phyloP scores from a whole-genome alignment of 2,888 invertebrate genomes.

The Erebia aethiops region DNA sequence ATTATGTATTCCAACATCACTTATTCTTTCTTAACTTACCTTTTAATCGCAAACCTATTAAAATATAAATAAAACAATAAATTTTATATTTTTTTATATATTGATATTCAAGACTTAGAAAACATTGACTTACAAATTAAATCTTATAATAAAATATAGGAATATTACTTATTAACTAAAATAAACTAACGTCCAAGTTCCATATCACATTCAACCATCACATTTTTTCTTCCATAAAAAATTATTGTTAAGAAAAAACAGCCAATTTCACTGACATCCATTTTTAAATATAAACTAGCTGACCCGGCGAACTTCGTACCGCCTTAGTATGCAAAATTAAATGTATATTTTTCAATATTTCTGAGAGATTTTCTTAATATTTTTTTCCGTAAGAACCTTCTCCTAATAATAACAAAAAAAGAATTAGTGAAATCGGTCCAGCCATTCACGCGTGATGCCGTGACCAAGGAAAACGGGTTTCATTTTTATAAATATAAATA shows the following conservation, averaged over 20 bases:
- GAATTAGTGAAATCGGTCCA: too few species aligned
- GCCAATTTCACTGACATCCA: not conserved
- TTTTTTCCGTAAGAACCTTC: too few species aligned
- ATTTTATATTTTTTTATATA: slow-evolving; percentile 47
- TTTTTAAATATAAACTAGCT: too few species aligned
- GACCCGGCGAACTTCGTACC: too few species aligned
- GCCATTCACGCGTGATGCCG: too few species aligned
- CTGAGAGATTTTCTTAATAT: too few species aligned
- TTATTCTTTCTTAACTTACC: not conserved
- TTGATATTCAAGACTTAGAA: slow-evolving; percentile 71
- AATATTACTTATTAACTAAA: slow-evolving; percentile 55
- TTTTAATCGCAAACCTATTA: slow-evolving; percentile 1
- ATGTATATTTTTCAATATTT: too few species aligned
- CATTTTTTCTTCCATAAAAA: slow-evolving; percentile 46
- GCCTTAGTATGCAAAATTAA: too few species aligned
- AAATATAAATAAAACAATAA: slow-evolving; percentile 38
- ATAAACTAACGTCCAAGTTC: slow-evolving; percentile 44
- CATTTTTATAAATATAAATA: too few species aligned
- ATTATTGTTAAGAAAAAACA: slow-evolving; percentile 27
- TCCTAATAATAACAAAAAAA: too few species aligned
- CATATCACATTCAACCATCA: slow-evolving; percentile 80
- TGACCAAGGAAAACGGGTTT: too few species aligned
- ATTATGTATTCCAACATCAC: slow-evolving; percentile 15
- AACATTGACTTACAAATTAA: slow-evolving; percentile 53
- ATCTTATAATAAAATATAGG: slow-evolving; percentile 75